Evolutionary conservation across 1,140 invertebrate genomes (phyloP), one percentile per base, ranked within the genome.

Genomic region (Daktulosphaira vitifoliae): DNA sequence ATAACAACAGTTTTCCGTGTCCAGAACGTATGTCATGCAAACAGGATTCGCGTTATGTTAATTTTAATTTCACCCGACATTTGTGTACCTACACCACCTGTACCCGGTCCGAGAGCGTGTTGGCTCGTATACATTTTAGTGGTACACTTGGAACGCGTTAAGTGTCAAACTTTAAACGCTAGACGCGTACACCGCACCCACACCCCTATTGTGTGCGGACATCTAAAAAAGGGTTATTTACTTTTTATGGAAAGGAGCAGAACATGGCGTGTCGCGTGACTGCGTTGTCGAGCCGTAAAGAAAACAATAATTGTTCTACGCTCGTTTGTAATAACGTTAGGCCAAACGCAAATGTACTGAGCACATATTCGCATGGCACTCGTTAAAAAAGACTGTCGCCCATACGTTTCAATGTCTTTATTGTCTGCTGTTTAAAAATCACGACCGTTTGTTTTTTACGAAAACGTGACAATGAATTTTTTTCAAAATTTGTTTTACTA

Each of bases 261-360:
- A 39, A 54, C 20, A 39, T 39, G 52, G 37, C 52, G 52, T 54
- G 52, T 54, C 37, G 52, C 52, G 52, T 54, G 52, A 54, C 52
- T 54, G 52, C 37, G 20, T 25, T 39, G 52, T 54, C 8, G 52
- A 11, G 1, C 50, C 8, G 25, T 52, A 52, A 52, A 37, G 25
- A 53, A 39, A 54, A 54, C 38, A 54, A 54, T 54, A 38, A 20
- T 54, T 33, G 29, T 33, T 33, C 29, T 11, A 33, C 29, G 29
- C 29, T 33, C 29, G 29, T 11, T 6, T 33, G 5, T 33, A 33
- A 33, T 33, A 33, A 33, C 11, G 11, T 6, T 33, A 33, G 29
- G 29, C 11, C 5, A 33, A 33, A 33, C 29, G 29, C 29, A 11
- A n/a, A n/a, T n/a, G n/a, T n/a, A n/a, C n/a, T n/a, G n/a, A n/a